phyloP scores from a whole-genome alignment of 2,888 invertebrate species.

The Aporophyla lueneburgensis region DNA sequence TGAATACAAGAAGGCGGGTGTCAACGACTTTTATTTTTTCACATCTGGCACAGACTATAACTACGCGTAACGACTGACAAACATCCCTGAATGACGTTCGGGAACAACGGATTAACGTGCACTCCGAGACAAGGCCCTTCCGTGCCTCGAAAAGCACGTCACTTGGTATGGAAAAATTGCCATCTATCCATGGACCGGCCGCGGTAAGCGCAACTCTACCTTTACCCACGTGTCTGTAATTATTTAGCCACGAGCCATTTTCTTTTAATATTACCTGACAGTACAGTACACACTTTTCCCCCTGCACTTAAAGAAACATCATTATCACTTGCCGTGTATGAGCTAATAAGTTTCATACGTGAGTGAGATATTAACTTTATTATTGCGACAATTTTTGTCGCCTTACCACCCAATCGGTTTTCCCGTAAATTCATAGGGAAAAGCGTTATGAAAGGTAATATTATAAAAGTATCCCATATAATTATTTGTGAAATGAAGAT shows the following conservation, averaged over 20 bases:
- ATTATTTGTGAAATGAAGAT: conserved; percentile 18
- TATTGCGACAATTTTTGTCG: conserved; percentile 68
- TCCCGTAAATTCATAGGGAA: conserved; percentile 9
- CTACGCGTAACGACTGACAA: too few relatives aligned
- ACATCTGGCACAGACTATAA: too few relatives aligned
- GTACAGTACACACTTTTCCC: conserved; percentile 36
- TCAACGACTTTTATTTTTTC: too few relatives aligned
- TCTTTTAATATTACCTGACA: background rate
- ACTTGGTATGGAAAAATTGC: too few relatives aligned
- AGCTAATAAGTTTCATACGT: conserved; percentile 71
- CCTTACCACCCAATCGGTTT: background rate
- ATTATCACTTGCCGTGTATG: conserved; percentile 61
- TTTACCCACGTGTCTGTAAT: too few relatives aligned
- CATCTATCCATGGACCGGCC: background rate
- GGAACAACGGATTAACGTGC: too few relatives aligned
- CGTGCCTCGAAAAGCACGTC: too few relatives aligned
- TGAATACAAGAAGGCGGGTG: too few relatives aligned
- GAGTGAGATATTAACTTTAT: conserved; percentile 65
- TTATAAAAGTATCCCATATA: background rate
- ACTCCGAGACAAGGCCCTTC: too few relatives aligned
- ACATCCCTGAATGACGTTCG: too few relatives aligned
- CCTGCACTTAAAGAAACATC: conserved; percentile 45
- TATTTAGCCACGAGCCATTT: too few relatives aligned
- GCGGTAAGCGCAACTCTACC: too few relatives aligned
- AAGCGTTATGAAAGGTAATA: conserved; percentile 27